Base-by-base conservation (phyloP, 2,888 invertebrate genomes). In the Pheosia gnoma region DNA sequence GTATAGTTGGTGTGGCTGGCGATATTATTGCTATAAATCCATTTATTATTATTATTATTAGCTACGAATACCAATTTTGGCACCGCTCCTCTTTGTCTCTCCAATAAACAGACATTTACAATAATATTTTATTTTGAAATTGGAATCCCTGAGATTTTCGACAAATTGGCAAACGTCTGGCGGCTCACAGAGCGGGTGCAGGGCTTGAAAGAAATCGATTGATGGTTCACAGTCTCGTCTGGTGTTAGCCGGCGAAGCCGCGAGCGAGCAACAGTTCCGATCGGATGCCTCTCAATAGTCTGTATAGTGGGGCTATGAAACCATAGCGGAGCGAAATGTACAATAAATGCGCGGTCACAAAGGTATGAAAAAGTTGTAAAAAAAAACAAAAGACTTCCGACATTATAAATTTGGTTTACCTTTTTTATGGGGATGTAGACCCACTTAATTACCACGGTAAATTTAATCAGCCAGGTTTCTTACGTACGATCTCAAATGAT, bases 221-320 rank as follows among this genome's bases (percentile, higher is more conserved):
- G 79, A 58, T 78, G 75, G 71, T 70, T 69, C 61, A 71, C 79
- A 82, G 82, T 82, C 75, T 77, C 67, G 63, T 70, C 75, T 66
- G 69, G 70, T 74, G 72, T 75, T 72, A 76, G 74, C 70, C 70
- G 39, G 39, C 53, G 53, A 38, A 39, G 65, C 63, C 76, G 78
- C 81, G 78, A 56, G 75, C 72, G 70, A 80, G 81, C 80, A 80
- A 84, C 84, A 82, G 82, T 84, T 86, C 83, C 82, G 76, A 77
- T 74, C 77, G 78, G 74, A 61, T 85, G 85, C 71, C 69, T 82
- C 72, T 68, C 75, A 78, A 81, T 82, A 77, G 73, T 63, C 43
- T 52, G 5, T 45, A n/a, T 36, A 4, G 11, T 25, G 13, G 43
- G 62, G 72, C 67, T 57, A 0, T 56, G 4, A 57, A 75, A 52